Percentiles rank a stretch among this genome's conserved stretches.
Evolutionary conservation across 2,888 invertebrate species (phyloP).

Genomic region (Hemicrepidius hirtus): DNA sequence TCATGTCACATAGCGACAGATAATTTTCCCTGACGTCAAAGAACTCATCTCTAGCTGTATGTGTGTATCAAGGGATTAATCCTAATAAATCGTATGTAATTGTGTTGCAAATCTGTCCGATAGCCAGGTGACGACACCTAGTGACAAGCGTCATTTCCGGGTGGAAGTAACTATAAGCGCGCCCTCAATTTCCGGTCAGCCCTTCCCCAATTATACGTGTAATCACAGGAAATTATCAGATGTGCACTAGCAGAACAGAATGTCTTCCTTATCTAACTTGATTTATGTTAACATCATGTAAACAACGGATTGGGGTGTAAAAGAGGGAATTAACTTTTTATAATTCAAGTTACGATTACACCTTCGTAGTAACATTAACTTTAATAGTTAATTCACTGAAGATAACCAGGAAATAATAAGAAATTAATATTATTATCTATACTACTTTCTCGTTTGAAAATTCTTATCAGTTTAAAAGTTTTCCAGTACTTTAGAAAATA

Average conservation of each 20-base stretch:
- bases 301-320: constrained; percentile 25
- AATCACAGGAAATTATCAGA: constrained; percentile 73
- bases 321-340: neutral
- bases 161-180: constrained; percentile 69
- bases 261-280: constrained; percentile 68
- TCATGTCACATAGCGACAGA: neutral
- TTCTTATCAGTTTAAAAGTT: too few relatives aligned
- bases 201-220: constrained; percentile 71
- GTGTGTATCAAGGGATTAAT: neutral
- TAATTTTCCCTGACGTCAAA: constrained; percentile 1
- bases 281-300: constrained; percentile 60
- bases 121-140: constrained; percentile 65
- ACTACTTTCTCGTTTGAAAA: too few relatives aligned
- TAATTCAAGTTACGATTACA: neutral
- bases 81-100: constrained; percentile 47
- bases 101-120: constrained; percentile 57
- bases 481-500: too few relatives aligned
- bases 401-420: too few relatives aligned
- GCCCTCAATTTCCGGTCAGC: constrained; percentile 73
- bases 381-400: too few relatives aligned
- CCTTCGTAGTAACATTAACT: too few relatives aligned
- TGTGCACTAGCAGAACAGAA: constrained; percentile 67
- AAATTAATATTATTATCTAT: too few relatives aligned
- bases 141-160: constrained; percentile 72
- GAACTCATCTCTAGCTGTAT: neutral